Evolutionary conservation across 2,797 vertebrate genomes (phyloP).

Genomic region (Parotocinclus haroldoi): DNA sequence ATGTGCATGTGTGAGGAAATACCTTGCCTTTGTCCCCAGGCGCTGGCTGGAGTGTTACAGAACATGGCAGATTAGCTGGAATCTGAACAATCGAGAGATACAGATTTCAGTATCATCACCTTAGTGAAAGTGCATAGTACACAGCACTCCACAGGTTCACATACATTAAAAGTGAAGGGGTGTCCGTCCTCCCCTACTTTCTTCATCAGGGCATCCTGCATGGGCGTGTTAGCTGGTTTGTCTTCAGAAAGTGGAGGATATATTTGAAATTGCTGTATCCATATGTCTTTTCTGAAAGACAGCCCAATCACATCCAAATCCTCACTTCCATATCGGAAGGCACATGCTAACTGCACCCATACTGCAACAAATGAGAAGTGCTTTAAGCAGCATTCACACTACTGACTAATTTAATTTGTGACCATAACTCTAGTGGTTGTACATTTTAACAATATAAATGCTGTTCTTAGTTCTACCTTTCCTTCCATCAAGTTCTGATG

Average conservation of each 20-base stretch:
- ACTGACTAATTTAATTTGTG: not conserved
- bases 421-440: no score
- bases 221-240: constrained; percentile 61
- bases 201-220: constrained; percentile 79
- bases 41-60: constrained; percentile 81
- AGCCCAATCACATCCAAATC: constrained; percentile 86
- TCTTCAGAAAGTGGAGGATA: constrained; percentile 64
- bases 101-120: not conserved
- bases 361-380: constrained; percentile 61
- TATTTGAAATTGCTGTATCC: constrained; percentile 74
- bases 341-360: constrained; percentile 80
- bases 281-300: constrained; percentile 87
- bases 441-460: not conserved
- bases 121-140: not conserved
- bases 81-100: constrained; percentile 63
- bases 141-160: not conserved
- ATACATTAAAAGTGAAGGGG: constrained; percentile 84
- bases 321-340: constrained; percentile 85
- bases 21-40: constrained; percentile 84
- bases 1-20: constrained; percentile 6
- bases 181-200: constrained; percentile 79
- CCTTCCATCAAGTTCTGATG: constrained; percentile 76
- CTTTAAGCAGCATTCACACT: not conserved
- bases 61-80: constrained; percentile 83
- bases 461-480: constrained; percentile 72